These are phyloP conservation scores for Apoda limacodes DNA, from an alignment of 2,888 invertebrate species.

Conservation along the genomic window DNA sequence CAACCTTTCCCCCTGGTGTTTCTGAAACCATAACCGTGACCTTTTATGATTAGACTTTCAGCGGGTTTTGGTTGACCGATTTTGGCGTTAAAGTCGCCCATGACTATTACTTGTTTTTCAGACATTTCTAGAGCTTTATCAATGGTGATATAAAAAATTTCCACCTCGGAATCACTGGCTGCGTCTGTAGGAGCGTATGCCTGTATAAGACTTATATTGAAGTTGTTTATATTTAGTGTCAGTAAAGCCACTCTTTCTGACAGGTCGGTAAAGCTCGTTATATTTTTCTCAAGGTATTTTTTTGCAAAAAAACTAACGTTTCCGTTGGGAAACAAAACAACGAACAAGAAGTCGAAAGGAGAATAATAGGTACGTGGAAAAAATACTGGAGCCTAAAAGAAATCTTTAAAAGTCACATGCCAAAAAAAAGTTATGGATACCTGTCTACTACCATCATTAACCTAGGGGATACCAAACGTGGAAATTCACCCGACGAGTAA, in stretches of 20 bases:
- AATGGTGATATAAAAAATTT: constrained; percentile 4
- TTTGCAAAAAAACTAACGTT: constrained; percentile 11
- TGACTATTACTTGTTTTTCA: constrained; percentile 10
- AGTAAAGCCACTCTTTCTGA: constrained; percentile 16
- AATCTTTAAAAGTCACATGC: constrained; percentile 26
- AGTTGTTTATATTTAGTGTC: constrained; percentile 5
- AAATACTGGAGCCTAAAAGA: no score
- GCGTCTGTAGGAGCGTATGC: constrained; percentile 18
- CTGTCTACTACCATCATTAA: no score
- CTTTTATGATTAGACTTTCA: no score
- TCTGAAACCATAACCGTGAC: no score
- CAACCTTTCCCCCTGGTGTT: no score
- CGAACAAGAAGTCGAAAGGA: no score
- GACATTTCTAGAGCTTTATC: constrained; percentile 8
- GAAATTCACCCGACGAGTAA: no score
- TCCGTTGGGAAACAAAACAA: no score
- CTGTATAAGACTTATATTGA: constrained; percentile 14
- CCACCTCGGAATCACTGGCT: constrained; percentile 10
- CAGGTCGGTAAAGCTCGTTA: constrained; percentile 6
- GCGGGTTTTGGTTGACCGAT: no score
- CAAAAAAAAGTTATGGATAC: no score
- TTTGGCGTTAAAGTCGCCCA: constrained; percentile 19
- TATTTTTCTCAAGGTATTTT: constrained; percentile 7
- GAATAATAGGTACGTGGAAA: no score
- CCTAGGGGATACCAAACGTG: no score